Evolutionary conservation across 2,888 invertebrate genomes (phyloP).

Genomic region (Tenthredo amoena): DNA sequence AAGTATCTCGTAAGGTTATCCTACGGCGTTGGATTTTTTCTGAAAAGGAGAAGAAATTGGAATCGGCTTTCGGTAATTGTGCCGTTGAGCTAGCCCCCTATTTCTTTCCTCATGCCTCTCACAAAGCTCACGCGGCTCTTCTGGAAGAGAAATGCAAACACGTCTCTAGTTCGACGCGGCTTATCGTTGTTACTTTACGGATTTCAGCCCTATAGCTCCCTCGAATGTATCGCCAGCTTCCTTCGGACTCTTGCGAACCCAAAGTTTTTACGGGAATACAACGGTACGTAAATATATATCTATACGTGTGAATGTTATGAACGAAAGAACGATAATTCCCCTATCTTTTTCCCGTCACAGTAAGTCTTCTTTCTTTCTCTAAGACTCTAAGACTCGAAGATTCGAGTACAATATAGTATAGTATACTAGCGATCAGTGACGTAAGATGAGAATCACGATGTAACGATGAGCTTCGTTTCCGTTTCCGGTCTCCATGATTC

Average conservation of each 20-base stretch:
- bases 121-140: neutral
- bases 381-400: neutral
- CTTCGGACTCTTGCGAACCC: neutral
- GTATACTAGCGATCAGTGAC: constrained; percentile 53
- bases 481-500: constrained; percentile 71
- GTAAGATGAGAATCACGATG: constrained; percentile 61
- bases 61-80: constrained; percentile 77
- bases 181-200: constrained; percentile 50
- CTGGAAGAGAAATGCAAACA: constrained; percentile 43
- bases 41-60: constrained; percentile 74
- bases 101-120: neutral
- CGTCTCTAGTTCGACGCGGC: constrained; percentile 38
- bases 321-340: neutral
- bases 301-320: neutral
- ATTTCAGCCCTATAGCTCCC: neutral
- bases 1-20: neutral
- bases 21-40: constrained; percentile 40
- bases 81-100: neutral
- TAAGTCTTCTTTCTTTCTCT: neutral
- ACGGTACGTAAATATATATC: neutral
- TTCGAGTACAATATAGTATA: neutral
- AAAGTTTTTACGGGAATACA: neutral
- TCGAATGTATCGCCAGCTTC: neutral
- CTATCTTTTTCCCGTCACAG: neutral
- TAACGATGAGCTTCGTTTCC: constrained; percentile 72